A percentile compares a stretch with the other conserved stretches of the same genome.
Conservation (phyloP, 1,140 invertebrate species). For the Drosophila tani region DNA sequence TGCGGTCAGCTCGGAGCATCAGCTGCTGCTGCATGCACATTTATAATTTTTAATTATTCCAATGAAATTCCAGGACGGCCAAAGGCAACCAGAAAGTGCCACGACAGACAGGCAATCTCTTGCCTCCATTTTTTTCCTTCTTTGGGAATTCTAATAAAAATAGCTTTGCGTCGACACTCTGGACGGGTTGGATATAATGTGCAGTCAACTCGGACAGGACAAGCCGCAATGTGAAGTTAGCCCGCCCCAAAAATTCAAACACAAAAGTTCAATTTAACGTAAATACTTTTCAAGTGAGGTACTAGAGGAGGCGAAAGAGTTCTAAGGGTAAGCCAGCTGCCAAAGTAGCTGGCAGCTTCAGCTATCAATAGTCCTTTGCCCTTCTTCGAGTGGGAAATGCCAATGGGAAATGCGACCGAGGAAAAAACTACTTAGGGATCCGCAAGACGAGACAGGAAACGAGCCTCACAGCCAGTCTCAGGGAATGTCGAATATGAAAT, state of each 20-base stretch:
- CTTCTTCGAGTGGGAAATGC: constrained; percentile 41
- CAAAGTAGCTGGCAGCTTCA: constrained; percentile 52
- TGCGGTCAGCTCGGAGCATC: constrained; percentile 51
- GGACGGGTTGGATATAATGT: constrained; percentile 36
- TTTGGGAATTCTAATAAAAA: constrained; percentile 70
- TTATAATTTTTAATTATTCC: constrained; percentile 73
- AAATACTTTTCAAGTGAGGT: constrained; percentile 66
- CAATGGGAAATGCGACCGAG: constrained; percentile 35
- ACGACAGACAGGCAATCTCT: constrained; percentile 30
- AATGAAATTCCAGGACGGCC: constrained; percentile 35
- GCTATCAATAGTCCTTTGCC: constrained; percentile 58
- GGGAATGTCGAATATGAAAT: constrained; percentile 72
- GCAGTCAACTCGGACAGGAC: constrained; percentile 45
- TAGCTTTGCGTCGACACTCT: constrained; percentile 63
- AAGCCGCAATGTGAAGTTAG: constrained; percentile 44
- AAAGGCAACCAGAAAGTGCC: constrained; percentile 31
- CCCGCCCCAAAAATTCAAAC: constrained; percentile 54
- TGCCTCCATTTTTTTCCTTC: not conserved
- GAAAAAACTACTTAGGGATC: constrained; percentile 62
- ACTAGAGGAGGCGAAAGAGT: not conserved
- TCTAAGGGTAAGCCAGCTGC: constrained; percentile 54
- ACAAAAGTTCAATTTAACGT: constrained; percentile 75
- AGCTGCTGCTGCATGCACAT: constrained; percentile 47
- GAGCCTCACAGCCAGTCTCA: constrained; percentile 30
- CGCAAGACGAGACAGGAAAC: constrained; percentile 47